Evolutionary conservation across 2,113 vertebrate species (phyloP), one percentile per base, ranked within the genome.

Genomic region (Pithys albifrons): DNA sequence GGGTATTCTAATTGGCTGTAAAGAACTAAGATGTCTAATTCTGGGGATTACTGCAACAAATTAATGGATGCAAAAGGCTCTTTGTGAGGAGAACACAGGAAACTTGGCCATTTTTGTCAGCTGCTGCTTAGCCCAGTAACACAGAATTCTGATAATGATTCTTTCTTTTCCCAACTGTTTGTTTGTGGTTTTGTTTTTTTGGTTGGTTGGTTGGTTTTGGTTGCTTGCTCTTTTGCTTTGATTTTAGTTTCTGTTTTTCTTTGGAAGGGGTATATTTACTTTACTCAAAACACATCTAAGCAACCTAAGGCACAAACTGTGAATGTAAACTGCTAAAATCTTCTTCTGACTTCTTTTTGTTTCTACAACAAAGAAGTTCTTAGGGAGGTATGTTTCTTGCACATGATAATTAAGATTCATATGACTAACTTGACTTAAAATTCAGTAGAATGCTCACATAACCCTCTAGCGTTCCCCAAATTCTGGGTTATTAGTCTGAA

Each of bases 341-440:
- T 93, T 89, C 87, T 82, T 95, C 86, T 71, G 67, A 90, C 45
- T 92, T 88, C 29, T 96, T 95, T 92, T 88, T 95, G 54, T 91
- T 88, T 87, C 29, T 77, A 55, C 84, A 59, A 57, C 80, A 83
- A 81, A 87, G 65, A 81, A 80, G 88, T 95, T 94, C 72, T 55
- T 70, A 89, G 73, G 76, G 33, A 87, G 23, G 11, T 87, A 88
- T 75, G 73, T 92, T 96, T 92, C 70, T 58, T 91, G 52, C 48
- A 72, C 41, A 57, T 81, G 71, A 85, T 91, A 95, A 95, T 97
- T 97, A 97, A 91, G 89, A 96, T 95, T 93, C 84, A 70, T 93
- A 76, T 88, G 85, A 96, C 89, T 89, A 93, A 73, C 54, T 37
- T 89, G 84, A 89, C 82, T 97, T 94, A 94, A 96, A 96, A 96